These are phyloP conservation scores for Mirounga angustirostris DNA, from an alignment of 2,113 vertebrate genomes.

Conservation along the genomic window DNA sequence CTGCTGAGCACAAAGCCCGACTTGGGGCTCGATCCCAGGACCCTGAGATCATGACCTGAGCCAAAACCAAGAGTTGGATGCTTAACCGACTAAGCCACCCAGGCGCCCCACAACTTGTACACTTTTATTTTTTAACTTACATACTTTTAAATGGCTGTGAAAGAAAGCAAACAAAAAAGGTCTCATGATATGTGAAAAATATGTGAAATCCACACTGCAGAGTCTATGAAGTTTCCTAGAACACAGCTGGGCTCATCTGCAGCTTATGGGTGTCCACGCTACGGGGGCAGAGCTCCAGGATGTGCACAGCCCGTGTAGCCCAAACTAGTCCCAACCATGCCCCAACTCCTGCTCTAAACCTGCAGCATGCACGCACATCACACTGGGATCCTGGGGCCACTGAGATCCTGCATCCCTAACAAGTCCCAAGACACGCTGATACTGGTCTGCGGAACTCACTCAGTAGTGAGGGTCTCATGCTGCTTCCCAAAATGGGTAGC, in stretches of 20 bases:
- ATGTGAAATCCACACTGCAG: not conserved
- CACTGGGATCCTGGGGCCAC: fast-evolving
- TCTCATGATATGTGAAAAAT: not conserved
- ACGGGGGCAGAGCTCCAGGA: not conserved
- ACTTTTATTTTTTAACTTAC: not conserved
- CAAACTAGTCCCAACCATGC: fast-evolving
- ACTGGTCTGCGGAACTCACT: fast-evolving
- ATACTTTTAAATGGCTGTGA: not conserved
- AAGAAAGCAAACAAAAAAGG: no score
- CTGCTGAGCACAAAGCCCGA: no score
- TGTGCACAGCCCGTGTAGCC: fast-evolving
- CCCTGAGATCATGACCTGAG: not conserved
- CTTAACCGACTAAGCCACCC: not conserved
- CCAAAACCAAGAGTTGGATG: not conserved
- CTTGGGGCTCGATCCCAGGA: not conserved
- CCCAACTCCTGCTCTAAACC: not conserved
- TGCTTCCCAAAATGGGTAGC: not conserved
- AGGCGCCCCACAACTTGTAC: not conserved
- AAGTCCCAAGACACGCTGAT: not conserved
- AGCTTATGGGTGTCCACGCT: fast-evolving
- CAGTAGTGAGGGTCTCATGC: not conserved
- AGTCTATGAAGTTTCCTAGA: not conserved
- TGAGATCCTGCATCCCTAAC: not conserved
- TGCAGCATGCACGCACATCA: not conserved
- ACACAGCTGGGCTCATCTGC: not conserved